These are phyloP conservation scores for Coregonus ussuriensis DNA, from an alignment of 2,797 vertebrate species.

Conservation along the genomic window DNA sequence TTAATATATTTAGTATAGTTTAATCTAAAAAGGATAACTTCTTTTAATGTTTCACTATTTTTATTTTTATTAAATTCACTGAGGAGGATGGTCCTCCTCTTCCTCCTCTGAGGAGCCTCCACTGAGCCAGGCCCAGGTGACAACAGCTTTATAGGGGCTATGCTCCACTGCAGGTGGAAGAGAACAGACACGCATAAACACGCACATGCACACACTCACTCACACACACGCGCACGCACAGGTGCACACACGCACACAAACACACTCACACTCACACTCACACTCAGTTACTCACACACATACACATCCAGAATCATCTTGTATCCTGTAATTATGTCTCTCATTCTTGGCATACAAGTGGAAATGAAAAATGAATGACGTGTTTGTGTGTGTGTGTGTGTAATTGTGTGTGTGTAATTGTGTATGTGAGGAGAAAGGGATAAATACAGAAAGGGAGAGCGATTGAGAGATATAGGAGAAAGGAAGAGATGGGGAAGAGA, in stretches of 20 bases:
- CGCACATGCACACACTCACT: constrained; percentile 2
- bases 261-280: neutral
- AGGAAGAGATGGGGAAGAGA: neutral
- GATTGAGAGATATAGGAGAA: neutral
- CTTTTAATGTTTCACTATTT: too few relatives aligned
- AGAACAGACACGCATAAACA: neutral
- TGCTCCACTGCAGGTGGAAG: too few relatives aligned
- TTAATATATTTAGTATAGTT: too few relatives aligned
- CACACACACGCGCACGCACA: constrained; percentile 5
- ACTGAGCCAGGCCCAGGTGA: neutral
- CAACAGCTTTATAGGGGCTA: constrained; percentile 12
- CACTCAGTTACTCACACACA: neutral
- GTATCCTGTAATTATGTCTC: constrained; percentile 33
- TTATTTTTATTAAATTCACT: too few relatives aligned
- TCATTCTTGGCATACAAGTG: constrained; percentile 28
- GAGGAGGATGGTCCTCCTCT: too few relatives aligned
- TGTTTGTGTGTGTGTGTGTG: neutral
- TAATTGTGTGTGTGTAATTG: neutral
- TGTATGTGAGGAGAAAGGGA: too few relatives aligned
- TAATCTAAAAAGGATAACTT: too few relatives aligned
- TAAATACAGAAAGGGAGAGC: too few relatives aligned
- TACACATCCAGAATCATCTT: constrained; percentile 27
- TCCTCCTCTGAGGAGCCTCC: too few relatives aligned
- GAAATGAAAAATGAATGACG: constrained; percentile 12
- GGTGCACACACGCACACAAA: neutral